Percentiles rank a stretch among this genome's conserved stretches.
Conservation (phyloP, 2,888 invertebrate genomes). For the Limnephilus lunatus region DNA sequence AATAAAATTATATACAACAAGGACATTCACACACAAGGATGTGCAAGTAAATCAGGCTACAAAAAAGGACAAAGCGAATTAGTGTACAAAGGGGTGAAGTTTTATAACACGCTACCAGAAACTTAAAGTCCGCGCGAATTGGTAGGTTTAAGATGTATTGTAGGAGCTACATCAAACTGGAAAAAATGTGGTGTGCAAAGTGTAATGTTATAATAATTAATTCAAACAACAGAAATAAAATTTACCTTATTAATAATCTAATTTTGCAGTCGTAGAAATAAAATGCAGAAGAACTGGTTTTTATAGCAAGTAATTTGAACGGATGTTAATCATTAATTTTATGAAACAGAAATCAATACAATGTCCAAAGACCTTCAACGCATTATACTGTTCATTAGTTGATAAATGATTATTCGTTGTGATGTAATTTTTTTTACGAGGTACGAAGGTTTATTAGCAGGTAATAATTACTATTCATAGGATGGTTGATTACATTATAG, state of each 20-base stretch:
- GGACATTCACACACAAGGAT: no score
- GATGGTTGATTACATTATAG: neutral
- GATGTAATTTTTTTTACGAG: neutral
- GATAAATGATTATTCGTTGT: neutral
- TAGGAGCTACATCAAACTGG: no score
- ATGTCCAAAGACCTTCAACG: neutral
- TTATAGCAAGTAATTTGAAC: neutral
- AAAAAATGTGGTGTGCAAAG: no score
- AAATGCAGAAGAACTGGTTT: neutral
- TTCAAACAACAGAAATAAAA: no score
- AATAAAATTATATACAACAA: no score
- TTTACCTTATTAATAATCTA: neutral
- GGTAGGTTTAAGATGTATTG: no score
- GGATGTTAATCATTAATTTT: neutral
- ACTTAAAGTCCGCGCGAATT: no score
- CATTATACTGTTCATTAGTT: neutral
- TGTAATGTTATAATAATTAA: no score
- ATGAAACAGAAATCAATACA: neutral
- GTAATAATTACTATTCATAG: neutral
- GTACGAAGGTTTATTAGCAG: neutral
- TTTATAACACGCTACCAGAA: no score
- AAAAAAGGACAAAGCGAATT: no score
- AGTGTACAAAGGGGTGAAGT: no score
- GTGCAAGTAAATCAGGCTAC: no score
- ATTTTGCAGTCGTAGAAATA: neutral